Evolutionary conservation across 1,140 invertebrate species (phyloP).

Genomic region (Drosophila lacertosa): DNA sequence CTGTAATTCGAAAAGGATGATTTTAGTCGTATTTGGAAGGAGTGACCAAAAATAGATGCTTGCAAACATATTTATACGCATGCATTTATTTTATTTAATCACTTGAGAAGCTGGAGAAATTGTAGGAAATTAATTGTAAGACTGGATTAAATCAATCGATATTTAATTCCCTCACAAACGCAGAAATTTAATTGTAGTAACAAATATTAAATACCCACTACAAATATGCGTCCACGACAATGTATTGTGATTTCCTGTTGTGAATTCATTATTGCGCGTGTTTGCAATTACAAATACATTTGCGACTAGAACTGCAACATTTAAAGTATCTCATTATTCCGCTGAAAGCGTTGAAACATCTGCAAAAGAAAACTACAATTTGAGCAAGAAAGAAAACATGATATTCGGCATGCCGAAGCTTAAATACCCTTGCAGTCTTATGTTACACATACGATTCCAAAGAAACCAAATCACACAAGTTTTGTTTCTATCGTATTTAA

Average conservation of each 20-base stretch:
- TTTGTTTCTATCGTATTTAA: too few species aligned
- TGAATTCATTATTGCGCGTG: neutral
- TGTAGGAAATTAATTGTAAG: neutral
- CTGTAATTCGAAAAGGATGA: neutral
- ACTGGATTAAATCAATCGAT: neutral
- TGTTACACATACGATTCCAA: too few species aligned
- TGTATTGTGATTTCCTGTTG: neutral
- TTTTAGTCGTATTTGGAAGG: constrained; percentile 1
- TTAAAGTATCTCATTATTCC: neutral
- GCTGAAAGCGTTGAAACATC: constrained; percentile 1
- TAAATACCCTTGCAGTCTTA: constrained; percentile 10
- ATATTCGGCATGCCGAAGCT: constrained; percentile 6
- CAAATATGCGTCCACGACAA: neutral
- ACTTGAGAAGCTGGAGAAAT: constrained; percentile 2
- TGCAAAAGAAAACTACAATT: constrained; percentile 9
- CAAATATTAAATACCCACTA: neutral
- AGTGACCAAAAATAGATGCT: constrained; percentile 14
- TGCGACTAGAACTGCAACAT: neutral
- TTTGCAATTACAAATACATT: neutral
- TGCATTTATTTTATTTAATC: neutral
- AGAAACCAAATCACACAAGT: too few species aligned
- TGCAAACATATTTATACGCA: constrained; percentile 5
- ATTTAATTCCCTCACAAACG: neutral
- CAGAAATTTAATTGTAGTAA: neutral
- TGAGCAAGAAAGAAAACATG: neutral